Evolutionary conservation across 2,797 vertebrate genomes (phyloP).

Genomic region (Podarcis lilfordi): DNA sequence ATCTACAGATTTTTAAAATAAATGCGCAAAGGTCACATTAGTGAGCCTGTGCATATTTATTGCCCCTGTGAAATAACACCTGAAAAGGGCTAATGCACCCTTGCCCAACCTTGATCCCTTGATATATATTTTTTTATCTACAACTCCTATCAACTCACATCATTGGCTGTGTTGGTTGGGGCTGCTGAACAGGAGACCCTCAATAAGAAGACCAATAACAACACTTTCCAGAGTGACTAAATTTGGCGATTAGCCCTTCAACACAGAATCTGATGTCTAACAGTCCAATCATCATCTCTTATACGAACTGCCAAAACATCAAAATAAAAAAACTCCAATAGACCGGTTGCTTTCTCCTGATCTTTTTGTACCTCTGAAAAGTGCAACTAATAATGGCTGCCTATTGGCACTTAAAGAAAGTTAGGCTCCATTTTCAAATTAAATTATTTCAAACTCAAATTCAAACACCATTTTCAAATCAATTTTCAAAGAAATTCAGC

Average conservation of each 20-base stretch:
- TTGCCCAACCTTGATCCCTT: no score
- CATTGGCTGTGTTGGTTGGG: no score
- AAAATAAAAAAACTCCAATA: slow-evolving; percentile 16
- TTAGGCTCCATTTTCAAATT: not conserved
- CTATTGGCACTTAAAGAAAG: slow-evolving; percentile 19
- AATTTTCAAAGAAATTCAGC: slow-evolving; percentile 55
- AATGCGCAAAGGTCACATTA: no score
- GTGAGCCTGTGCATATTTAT: no score
- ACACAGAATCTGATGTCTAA: not conserved
- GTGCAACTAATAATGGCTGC: not conserved
- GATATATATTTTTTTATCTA: no score
- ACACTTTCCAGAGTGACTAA: not conserved
- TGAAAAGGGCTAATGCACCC: no score
- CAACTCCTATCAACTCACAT: no score
- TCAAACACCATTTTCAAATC: slow-evolving; percentile 4
- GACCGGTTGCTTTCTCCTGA: slow-evolving; percentile 3
- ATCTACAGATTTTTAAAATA: no score
- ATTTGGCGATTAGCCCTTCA: slow-evolving; percentile 7
- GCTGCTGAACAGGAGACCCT: not conserved
- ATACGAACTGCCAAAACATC: not conserved
- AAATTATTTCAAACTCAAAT: not conserved
- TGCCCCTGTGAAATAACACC: no score
- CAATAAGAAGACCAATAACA: not conserved
- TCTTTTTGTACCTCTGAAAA: slow-evolving; percentile 27
- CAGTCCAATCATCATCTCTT: not conserved